phyloP scores from a whole-genome alignment of 2,888 invertebrate genomes.

The Acleris laterana region DNA sequence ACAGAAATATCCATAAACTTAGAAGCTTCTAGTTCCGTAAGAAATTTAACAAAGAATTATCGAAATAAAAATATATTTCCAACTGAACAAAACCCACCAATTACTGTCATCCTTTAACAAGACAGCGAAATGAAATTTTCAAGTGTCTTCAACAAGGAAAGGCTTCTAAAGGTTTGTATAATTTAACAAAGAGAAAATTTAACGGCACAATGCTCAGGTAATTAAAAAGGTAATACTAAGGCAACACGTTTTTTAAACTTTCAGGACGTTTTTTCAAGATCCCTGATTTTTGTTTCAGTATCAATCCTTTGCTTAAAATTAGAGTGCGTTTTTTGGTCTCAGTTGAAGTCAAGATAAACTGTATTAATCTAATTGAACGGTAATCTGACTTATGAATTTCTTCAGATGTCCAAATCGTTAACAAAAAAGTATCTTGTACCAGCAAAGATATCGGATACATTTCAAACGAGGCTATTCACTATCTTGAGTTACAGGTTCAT shows the following conservation, averaged over 20 bases:
- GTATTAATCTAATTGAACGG: no score
- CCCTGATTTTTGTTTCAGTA: conserved; percentile 12
- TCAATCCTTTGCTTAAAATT: not conserved
- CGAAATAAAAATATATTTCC: conserved; percentile 1
- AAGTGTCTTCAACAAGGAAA: conserved; percentile 26
- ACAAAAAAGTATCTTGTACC: no score
- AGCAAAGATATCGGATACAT: no score
- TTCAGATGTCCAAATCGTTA: no score
- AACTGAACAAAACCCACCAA: conserved; percentile 16
- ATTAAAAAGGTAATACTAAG: conserved; percentile 36
- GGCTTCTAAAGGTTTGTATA: conserved; percentile 26
- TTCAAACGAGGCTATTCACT: no score
- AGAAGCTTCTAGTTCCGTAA: not conserved
- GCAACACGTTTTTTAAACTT: conserved; percentile 34
- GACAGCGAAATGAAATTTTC: conserved; percentile 18
- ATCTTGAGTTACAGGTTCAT: no score
- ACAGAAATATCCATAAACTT: no score
- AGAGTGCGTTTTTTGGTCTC: not conserved
- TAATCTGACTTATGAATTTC: no score
- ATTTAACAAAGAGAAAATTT: conserved; percentile 32
- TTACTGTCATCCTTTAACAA: conserved; percentile 21
- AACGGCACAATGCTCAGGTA: conserved; percentile 27
- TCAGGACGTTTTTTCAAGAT: conserved; percentile 10
- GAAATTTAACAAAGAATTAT: not conserved
- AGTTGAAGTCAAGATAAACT: not conserved